Evolutionary conservation across 2,113 vertebrate genomes (phyloP).

Genomic region (Limnothrissa miodon): DNA sequence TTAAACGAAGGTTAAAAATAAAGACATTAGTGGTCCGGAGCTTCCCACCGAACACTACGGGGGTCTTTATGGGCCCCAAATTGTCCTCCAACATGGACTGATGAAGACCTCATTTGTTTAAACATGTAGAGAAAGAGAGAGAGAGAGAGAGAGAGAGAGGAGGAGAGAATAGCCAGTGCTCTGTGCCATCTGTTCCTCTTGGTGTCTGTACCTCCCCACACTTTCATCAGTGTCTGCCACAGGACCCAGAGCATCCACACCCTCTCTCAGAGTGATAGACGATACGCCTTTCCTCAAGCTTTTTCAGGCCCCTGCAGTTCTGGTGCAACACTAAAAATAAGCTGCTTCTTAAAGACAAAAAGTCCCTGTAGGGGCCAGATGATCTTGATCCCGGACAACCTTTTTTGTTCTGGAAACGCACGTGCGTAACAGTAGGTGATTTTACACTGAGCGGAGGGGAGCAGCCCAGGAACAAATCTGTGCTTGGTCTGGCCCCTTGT

Average conservation of each 20-base stretch:
- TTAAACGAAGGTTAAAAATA: constrained; percentile 15
- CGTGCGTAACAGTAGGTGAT: background rate
- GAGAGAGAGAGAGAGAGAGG: background rate
- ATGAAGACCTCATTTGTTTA: constrained; percentile 17
- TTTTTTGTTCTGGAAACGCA: background rate
- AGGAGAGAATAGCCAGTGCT: background rate
- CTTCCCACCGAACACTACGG: background rate
- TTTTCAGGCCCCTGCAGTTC: background rate
- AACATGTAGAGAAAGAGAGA: background rate
- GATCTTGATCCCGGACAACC: background rate
- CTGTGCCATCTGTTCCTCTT: constrained; percentile 5
- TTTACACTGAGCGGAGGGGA: background rate
- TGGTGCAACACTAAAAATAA: constrained; percentile 1
- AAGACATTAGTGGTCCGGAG: constrained; percentile 11
- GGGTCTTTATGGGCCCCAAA: background rate
- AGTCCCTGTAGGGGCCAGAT: background rate
- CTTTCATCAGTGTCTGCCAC: background rate
- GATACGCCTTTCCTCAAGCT: background rate
- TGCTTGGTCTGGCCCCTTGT: background rate
- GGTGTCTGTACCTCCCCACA: background rate
- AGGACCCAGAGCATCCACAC: background rate
- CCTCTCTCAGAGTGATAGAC: constrained; percentile 3
- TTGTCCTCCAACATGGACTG: constrained; percentile 4
- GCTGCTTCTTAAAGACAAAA: background rate
- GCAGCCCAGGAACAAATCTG: background rate